Evolutionary conservation across 2,113 vertebrate genomes (phyloP), one percentile per base, ranked within the genome.

Genomic region (Colossoma macropomum): DNA sequence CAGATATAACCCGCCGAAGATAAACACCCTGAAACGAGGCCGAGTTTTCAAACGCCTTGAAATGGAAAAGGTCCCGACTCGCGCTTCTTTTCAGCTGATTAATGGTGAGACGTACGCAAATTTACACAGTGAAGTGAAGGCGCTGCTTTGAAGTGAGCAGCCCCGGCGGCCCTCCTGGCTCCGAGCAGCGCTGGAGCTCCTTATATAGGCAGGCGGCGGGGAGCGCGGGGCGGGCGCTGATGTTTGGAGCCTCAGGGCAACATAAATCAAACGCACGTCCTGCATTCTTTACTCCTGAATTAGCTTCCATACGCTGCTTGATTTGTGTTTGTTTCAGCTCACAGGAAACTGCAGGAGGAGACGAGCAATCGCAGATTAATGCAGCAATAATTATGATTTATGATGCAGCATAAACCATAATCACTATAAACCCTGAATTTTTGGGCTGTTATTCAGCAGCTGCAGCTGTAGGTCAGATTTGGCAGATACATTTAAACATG

Each of bases 21-120:
- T 89, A 88, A 91, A 89, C 87, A 90, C 81, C 60, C 13, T 34
- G 45, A 79, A 63, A 78, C n/a, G 2, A 69, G 17, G 62, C 62
- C 30, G 41, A 72, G 80, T 52, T 56, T 60, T 66, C 34, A 59
- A 54, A 48, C 66, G 8, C 60, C 30, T 82, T 78, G 62, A 81
- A 84, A 80, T 85, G 77, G 83, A 86, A 88, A 86, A 86, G 79
- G 79, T 59, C 32, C 23, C 25, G n/a, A 41, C 50, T 27, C n/a
- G 52, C 5, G 59, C 30, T 79, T 59, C 54, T 83, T 75, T 77
- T 73, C 48, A 0, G 28, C 59, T 66, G 87, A 85, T 88, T 88
- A 32, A 89, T 77, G 87, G 59, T 4, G 69, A 69, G 69, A 83
- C 70, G 23, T 34, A 45, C 62, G 52, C 69, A 81, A 28, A 80